Evolutionary conservation across 2,888 invertebrate species (phyloP), one percentile per base, ranked within the genome.

Genomic region (Himalopsyche kuldschensis): DNA sequence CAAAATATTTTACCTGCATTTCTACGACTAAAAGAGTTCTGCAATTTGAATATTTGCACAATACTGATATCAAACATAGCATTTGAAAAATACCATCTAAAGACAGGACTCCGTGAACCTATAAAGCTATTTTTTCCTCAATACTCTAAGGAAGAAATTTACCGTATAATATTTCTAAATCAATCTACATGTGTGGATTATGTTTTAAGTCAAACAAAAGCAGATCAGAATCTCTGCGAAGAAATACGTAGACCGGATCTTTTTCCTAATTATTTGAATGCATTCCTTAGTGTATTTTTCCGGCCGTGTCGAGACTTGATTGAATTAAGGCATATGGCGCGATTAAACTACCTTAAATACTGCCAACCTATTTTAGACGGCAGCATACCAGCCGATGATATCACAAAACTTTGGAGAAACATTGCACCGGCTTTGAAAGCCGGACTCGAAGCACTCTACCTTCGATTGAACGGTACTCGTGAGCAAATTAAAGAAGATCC

Each of bases 211-310:
- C 89, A 88, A 85, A 88, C 89, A 83, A 88, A 89, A 78, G 88
- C 89, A 17, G 88, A 89, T 81, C 87, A 87, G 87, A 87, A 88
- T 69, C 87, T 90, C 35, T 88, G 87, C 87, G 84, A 86, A 63
- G 90, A 91, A 87, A 88, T 92, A 79, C 88, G 89, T 86, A 89
- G 89, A 87, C 90, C 90, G 76, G 92, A 93, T 85, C 93, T 97
- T 88, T 98, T 96, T 89, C 92, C 91, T 77, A 95, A 95, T 90
- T 98, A 97, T 90, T 90, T 97, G 79, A 96, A 94, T 89, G 93
- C 97, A 77, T 95, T 97, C 88, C 91, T 98, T 4, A 95, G 96
- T 87, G 95, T 97, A 48, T 98, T 97, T 90, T 95, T 95, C 88
- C 92, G 95, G 87, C 95, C 95, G 35, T 97, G 97, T 89, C 92